Evolutionary conservation across 2,113 vertebrate genomes (phyloP).

Genomic region (Hystrix brachyura): DNA sequence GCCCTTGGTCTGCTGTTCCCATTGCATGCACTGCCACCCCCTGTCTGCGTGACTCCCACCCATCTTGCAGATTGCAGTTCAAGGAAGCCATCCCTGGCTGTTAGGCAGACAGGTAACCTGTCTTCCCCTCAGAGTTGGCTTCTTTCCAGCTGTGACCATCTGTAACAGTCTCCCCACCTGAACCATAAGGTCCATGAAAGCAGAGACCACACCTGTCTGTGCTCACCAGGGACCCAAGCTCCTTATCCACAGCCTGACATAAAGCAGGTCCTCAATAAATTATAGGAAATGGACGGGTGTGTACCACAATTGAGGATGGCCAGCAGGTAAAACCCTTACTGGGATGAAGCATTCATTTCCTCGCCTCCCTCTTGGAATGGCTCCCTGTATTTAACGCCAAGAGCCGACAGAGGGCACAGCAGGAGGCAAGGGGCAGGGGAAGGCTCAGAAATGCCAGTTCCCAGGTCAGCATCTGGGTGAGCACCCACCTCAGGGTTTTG

Average conservation of each 20-base stretch:
- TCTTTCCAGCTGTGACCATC: background rate
- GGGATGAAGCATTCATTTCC: background rate
- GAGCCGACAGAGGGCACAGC: slow-evolving; percentile 70
- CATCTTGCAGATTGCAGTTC: background rate
- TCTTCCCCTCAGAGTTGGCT: background rate
- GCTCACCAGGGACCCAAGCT: background rate
- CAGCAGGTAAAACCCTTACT: background rate
- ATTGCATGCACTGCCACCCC: background rate
- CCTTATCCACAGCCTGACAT: background rate
- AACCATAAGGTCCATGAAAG: background rate
- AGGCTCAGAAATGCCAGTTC: background rate
- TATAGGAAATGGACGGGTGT: background rate
- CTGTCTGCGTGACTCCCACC: background rate
- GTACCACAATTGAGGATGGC: background rate
- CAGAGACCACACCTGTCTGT: background rate
- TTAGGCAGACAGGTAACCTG: background rate
- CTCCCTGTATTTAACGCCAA: background rate
- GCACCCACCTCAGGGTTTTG: background rate
- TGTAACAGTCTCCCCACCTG: background rate
- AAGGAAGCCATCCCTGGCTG: background rate
- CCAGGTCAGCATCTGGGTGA: background rate
- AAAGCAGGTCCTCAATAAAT: background rate
- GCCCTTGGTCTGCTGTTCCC: background rate
- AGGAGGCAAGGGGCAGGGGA: background rate
- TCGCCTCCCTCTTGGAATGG: background rate